Evolutionary conservation across 2,888 invertebrate species (phyloP).

Genomic region (Aphodius sticticus): DNA sequence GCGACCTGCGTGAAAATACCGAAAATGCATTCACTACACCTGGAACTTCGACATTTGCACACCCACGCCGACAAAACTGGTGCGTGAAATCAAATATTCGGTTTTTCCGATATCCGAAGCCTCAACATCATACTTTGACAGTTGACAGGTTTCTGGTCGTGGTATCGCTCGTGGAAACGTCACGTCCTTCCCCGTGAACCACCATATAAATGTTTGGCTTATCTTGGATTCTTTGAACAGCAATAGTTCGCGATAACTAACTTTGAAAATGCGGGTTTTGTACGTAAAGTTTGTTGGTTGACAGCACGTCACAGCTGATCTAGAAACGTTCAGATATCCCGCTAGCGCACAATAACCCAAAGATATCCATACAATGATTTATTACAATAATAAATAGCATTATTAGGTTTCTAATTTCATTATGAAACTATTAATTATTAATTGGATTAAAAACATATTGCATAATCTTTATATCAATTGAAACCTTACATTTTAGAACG

Average conservation of each 20-base stretch:
- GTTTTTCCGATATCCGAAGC: background rate
- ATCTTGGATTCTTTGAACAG: background rate
- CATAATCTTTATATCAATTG: background rate
- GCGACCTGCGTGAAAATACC: background rate
- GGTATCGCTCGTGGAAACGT: background rate
- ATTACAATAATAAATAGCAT: background rate
- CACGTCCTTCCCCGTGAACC: background rate
- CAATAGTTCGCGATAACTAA: background rate
- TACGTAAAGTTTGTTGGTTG: background rate
- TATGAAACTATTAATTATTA: constrained; percentile 14
- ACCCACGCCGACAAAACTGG: background rate
- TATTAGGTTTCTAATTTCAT: background rate
- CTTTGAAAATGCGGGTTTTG: constrained; percentile 15
- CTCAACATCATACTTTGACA: constrained; percentile 39
- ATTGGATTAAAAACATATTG: background rate
- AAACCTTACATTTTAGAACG: background rate
- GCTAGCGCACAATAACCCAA: background rate
- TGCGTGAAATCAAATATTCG: background rate
- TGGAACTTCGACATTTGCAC: background rate
- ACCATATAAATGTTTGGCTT: background rate
- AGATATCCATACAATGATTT: background rate
- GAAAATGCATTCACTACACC: background rate
- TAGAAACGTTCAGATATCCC: constrained; percentile 30
- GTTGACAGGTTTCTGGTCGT: constrained; percentile 36
- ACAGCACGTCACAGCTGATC: constrained; percentile 32